Evolutionary conservation across 92 coral and sea anemone species (phyloP).

Genomic region (Desmophyllum pertusum): DNA sequence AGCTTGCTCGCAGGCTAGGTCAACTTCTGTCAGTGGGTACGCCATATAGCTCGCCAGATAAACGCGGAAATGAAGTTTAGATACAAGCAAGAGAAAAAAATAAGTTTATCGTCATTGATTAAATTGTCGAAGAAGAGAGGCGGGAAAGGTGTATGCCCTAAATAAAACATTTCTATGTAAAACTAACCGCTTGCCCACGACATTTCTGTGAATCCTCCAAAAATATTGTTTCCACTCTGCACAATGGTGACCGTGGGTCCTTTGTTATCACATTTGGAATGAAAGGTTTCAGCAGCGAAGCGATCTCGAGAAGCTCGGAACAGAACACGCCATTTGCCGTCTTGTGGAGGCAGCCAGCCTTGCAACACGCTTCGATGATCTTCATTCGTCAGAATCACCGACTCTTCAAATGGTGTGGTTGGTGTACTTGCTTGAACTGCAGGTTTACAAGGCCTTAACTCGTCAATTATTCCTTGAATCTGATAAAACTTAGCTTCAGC

Average conservation of each 20-base stretch:
- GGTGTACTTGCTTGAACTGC: too few relatives aligned
- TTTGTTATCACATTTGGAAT: conserved; percentile 59
- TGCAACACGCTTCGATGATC: not conserved
- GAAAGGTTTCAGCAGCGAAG: conserved; percentile 47
- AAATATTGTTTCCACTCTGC: conserved; percentile 39
- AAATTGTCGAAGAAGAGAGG: not conserved
- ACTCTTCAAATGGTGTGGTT: not conserved
- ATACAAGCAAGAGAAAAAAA: too few relatives aligned
- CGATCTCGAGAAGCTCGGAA: conserved; percentile 62
- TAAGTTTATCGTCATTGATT: too few relatives aligned
- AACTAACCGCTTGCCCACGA: not conserved
- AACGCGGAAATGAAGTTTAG: too few relatives aligned
- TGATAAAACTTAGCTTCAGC: conserved; percentile 78
- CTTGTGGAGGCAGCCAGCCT: not conserved
- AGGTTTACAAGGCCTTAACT: not conserved
- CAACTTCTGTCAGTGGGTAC: too few relatives aligned
- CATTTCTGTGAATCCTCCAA: conserved; percentile 54
- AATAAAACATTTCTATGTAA: too few relatives aligned
- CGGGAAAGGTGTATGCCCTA: too few relatives aligned
- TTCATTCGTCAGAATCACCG: not conserved
- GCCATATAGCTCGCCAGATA: too few relatives aligned
- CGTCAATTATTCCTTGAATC: conserved; percentile 52
- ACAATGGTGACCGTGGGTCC: conserved; percentile 63
- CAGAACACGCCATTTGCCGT: conserved; percentile 38
- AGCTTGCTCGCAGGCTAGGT: too few relatives aligned